Percentiles rank a stretch among this genome's conserved stretches.
Conservation (phyloP, 2,888 invertebrate species). For the Noctua janthe region DNA sequence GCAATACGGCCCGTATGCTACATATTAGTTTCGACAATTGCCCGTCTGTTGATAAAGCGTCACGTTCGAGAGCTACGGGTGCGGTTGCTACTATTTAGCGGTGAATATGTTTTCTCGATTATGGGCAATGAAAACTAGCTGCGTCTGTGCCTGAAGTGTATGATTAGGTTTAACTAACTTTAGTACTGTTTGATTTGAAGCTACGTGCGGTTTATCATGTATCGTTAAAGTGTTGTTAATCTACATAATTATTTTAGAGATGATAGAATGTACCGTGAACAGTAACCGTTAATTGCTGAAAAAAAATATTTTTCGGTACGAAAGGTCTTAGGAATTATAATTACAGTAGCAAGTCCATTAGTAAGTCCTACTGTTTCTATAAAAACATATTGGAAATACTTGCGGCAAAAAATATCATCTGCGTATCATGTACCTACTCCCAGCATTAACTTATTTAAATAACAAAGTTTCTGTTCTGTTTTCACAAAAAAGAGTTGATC, state of each 20-base stretch:
- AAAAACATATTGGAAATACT: neutral
- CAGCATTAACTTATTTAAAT: neutral
- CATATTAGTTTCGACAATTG: conserved; percentile 74
- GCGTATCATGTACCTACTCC: neutral
- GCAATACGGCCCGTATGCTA: conserved; percentile 64
- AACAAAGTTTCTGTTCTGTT: neutral
- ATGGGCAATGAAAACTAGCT: conserved; percentile 26
- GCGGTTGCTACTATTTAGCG: conserved; percentile 53
- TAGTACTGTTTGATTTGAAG: neutral
- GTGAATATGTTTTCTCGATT: conserved; percentile 39
- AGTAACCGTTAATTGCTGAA: neutral
- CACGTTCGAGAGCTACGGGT: conserved; percentile 54
- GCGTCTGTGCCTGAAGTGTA: neutral
- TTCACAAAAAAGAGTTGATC: conserved; percentile 11
- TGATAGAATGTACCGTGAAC: neutral
- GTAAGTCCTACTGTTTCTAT: neutral
- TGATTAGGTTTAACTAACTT: neutral
- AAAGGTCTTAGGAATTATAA: neutral
- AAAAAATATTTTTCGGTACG: neutral
- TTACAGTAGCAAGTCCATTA: neutral
- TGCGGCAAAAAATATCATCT: neutral
- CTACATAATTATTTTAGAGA: neutral
- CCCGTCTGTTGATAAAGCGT: conserved; percentile 67
- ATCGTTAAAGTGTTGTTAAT: neutral
- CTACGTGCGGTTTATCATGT: neutral